phyloP scores from a whole-genome alignment of 2,797 vertebrate genomes.

The Platyrinchus mystaceus region DNA sequence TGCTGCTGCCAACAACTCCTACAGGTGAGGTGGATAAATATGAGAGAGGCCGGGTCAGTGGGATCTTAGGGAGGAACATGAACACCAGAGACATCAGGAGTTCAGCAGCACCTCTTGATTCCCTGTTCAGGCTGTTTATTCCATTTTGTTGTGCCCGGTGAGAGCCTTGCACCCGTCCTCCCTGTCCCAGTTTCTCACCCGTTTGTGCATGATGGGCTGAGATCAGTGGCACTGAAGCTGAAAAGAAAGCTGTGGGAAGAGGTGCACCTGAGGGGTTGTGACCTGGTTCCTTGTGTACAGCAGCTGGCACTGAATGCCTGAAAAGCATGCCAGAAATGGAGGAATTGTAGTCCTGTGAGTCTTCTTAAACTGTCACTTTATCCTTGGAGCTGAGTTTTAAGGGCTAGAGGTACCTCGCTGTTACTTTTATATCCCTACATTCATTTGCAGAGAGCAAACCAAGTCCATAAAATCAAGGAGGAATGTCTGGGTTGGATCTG shows the following conservation, averaged over 20 bases:
- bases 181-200: not conserved
- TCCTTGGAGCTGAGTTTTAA: not conserved
- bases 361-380: not conserved
- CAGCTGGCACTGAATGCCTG: not conserved
- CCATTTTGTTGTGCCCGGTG: accelerated
- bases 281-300: not conserved
- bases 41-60: accelerated
- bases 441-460: not conserved
- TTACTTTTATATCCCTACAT: not conserved
- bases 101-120: not conserved
- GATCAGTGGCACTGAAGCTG: not conserved
- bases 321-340: not conserved
- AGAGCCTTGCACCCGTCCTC: not conserved
- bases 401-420: not conserved
- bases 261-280: not conserved
- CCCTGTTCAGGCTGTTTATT: not conserved
- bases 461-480: not conserved
- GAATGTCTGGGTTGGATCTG: not conserved
- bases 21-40: not conserved
- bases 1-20: not conserved
- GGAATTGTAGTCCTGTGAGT: not conserved
- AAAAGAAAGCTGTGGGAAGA: not conserved
- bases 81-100: not conserved
- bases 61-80: not conserved
- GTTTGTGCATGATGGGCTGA: not conserved